Base-by-base conservation (phyloP, 2,888 invertebrate genomes). In the Atrina japonica region DNA sequence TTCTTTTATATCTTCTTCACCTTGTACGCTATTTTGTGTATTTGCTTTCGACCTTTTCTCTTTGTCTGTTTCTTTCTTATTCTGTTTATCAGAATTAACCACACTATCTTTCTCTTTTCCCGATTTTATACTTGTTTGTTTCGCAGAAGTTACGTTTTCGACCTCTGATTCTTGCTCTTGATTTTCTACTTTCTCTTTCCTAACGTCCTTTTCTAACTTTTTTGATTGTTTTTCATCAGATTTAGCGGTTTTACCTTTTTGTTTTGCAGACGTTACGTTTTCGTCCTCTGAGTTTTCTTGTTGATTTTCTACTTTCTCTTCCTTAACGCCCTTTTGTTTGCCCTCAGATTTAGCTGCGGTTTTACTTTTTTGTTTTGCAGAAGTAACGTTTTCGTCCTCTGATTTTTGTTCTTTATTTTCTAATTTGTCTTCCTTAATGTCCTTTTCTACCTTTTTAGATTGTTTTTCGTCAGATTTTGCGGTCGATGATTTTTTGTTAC, bases 341-440 rank as follows among this genome's bases (percentile, higher is more conserved):
- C 35, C 59, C 41, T 61, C 53, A 14, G 49, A 23, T 59, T 68
- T 70, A 11, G 61, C 55, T 18, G 40, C 59, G 60, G 59, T 60
- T 47, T 69, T 67, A 16, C 56, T 66, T 60, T 70, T 66, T 2
- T 67, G 59, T 27, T 66, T 65, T 41, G 69, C 70, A 55, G 41
- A n/a, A n/a, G n/a, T n/a, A n/a, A n/a, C n/a, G n/a, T n/a, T n/a
- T n/a, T n/a, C n/a, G n/a, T n/a, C n/a, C n/a, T n/a, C n/a, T n/a
- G n/a, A n/a, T n/a, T n/a, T n/a, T n/a, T n/a, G n/a, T 58, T 70
- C 49, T 45, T 55, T 47, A 66, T 69, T 73, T 40, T 63, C 53
- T 25, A 45, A 29, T 16, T 56, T 60, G 43, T 30, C 47, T 40
- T 43, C 27, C 52, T 59, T 29, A 18, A 23, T 49, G 23, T 35